These are phyloP conservation scores for Brachionus plicatilis DNA, from an alignment of 1,140 invertebrate species.

Conservation along the genomic window DNA sequence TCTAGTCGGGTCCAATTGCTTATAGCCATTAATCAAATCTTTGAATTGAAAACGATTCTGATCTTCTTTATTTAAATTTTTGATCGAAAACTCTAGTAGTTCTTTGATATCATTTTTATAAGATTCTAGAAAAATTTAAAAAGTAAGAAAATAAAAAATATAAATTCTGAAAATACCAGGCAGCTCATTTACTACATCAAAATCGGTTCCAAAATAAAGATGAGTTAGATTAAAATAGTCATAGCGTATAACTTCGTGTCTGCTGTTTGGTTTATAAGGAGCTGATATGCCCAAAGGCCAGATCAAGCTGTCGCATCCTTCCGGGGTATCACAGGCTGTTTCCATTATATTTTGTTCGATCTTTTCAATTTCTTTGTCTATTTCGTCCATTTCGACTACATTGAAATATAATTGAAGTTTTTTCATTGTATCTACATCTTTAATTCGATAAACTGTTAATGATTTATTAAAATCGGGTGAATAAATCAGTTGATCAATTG, in stretches of 20 bases:
- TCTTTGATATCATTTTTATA: constrained; percentile 66
- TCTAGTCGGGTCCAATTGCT: constrained; percentile 74
- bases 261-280: constrained; percentile 63
- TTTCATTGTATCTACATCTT: constrained; percentile 23
- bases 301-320: constrained; percentile 48
- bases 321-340: constrained; percentile 52
- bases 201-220: constrained; percentile 59
- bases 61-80: constrained; percentile 61
- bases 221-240: constrained; percentile 76
- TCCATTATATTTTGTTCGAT: constrained; percentile 52
- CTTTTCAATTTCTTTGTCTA: constrained; percentile 47
- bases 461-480: constrained; percentile 38
- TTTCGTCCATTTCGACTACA: constrained; percentile 55
- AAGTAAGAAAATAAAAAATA: background rate
- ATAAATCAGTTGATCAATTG: constrained; percentile 40
- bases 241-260: constrained; percentile 80
- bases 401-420: constrained; percentile 56
- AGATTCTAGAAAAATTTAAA: constrained; percentile 52
- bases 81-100: constrained; percentile 61
- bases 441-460: constrained; percentile 39
- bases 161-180: constrained; percentile 44
- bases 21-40: constrained; percentile 71
- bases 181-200: constrained; percentile 50
- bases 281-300: constrained; percentile 75
- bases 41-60: constrained; percentile 57